Base-by-base conservation (phyloP, 2,888 invertebrate genomes). In the Monochamus alternatus region DNA sequence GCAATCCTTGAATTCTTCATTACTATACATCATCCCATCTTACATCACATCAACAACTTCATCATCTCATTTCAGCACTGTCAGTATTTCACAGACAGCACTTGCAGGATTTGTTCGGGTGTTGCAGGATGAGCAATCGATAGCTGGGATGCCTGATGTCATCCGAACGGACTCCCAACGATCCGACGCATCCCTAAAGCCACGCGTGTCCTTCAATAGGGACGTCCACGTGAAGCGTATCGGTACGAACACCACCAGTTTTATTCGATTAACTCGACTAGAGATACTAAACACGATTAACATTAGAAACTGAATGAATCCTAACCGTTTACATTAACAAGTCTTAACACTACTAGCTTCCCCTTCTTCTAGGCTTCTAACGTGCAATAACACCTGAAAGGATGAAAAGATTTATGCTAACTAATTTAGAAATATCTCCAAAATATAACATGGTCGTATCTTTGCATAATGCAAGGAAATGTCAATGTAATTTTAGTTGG, bases 201-300 rank as follows among this genome's bases (percentile, higher is more conserved):
- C 91, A 82, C 92, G 93, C 86, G 96, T 96, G 86, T 96, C 96
- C 89, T 96, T 96, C 92, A 96, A 96, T 92, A 92, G 95, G 90
- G 96, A 96, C 92, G 96, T 96, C 87, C 95, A 95, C 91, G 95
- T 96, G 88, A 96, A 96, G 90, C 92, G 96, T 91, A 96, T 96
- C 91, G 95, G 95, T 95, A 89, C 86, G 88, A 83, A 80, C 69
- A 75, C 52, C 59, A 31, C 12, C 60, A 47, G 30, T 69, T 68
- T 32, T 60, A 69, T 44, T 52, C 31, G 12, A 60, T 69, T 69
- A 69, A 68, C 68, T 43, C 59, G 59, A 69, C 69, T 69, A 69
- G 30, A 62, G 9, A 30, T 69, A 69, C 60, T 69, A 60, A 69
- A 60, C 30, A 69, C 9, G 59, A 59, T 68, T 66, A 66, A 66